Percentiles rank a stretch among this genome's conserved stretches.
These are phyloP conservation scores for Sebastes goodei DNA, from an alignment of 2,797 vertebrate genomes.

Conservation along the genomic window DNA sequence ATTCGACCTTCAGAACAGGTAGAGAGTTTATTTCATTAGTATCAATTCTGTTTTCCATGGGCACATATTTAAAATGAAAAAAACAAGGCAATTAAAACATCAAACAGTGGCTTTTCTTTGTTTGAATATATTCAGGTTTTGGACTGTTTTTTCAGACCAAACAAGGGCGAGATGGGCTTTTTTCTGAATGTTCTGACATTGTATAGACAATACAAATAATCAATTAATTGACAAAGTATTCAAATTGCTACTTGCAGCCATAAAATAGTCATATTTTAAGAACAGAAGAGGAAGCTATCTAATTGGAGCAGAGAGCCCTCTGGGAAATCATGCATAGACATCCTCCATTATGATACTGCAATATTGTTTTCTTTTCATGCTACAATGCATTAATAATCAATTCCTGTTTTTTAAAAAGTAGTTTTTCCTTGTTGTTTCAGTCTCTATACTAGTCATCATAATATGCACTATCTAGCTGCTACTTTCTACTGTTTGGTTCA, in stretches of 20 bases:
- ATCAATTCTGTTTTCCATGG: not conserved
- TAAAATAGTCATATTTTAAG: not conserved
- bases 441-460: too few species aligned
- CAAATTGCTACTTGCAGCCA: not conserved
- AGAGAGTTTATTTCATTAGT: not conserved
- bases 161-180: too few species aligned
- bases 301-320: not conserved
- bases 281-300: not conserved
- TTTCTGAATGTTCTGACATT: not conserved
- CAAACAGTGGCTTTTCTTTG: not conserved
- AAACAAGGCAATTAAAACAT: not conserved
- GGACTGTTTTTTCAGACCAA: too few species aligned
- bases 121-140: not conserved
- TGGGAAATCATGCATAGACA: not conserved
- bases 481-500: not conserved
- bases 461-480: not conserved
- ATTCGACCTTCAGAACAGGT: conserved; percentile 71
- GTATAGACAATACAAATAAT: not conserved
- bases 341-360: not conserved
- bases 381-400: not conserved
- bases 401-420: not conserved
- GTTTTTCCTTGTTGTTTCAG: not conserved
- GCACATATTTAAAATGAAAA: not conserved
- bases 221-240: not conserved
- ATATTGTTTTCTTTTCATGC: not conserved